Conservation (phyloP, 2,888 invertebrate species). For the Zelleria hepariella region DNA sequence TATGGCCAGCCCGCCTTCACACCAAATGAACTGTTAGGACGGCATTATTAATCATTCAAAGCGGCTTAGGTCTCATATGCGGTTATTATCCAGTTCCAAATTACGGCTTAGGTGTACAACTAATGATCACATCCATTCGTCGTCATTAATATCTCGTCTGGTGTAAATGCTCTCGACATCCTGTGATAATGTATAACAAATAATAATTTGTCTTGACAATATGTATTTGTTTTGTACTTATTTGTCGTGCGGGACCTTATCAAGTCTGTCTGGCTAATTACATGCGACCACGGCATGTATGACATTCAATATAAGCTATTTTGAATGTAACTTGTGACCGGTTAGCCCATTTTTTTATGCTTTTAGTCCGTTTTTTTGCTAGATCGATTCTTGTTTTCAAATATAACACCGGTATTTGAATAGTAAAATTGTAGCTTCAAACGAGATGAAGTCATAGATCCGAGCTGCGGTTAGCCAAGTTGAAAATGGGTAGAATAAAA, state of each 20-base stretch:
- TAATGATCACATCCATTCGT: neutral
- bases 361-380: too few species aligned
- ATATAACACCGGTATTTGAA: too few species aligned
- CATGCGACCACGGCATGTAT: neutral
- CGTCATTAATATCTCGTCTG: neutral
- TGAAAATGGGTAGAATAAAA: too few species aligned
- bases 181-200: neutral
- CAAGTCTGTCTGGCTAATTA: neutral
- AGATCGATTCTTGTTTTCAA: too few species aligned
- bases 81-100: too few species aligned
- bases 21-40: neutral
- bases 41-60: neutral
- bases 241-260: neutral
- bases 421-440: too few species aligned
- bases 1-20: neutral
- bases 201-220: neutral
- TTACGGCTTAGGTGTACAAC: neutral
- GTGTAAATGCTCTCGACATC: neutral
- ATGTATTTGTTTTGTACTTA: neutral
- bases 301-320: neutral
- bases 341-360: too few species aligned
- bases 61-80: neutral
- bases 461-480: too few species aligned
- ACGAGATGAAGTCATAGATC: too few species aligned
- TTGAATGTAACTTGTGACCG: neutral